These are phyloP conservation scores for Chrysina gloriosa DNA, from an alignment of 2,888 invertebrate species.

Conservation along the genomic window DNA sequence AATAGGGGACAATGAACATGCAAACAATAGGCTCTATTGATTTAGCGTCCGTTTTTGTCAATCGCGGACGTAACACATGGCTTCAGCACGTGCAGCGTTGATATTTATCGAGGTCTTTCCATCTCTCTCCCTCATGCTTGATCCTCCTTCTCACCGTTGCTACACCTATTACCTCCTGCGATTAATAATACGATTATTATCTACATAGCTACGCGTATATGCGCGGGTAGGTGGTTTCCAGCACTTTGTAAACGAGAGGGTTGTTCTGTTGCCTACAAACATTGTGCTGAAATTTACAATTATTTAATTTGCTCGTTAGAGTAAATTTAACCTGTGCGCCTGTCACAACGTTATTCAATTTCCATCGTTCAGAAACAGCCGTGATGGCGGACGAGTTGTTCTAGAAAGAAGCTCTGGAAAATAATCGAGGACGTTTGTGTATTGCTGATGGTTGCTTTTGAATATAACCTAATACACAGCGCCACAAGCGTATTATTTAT, in stretches of 20 bases:
- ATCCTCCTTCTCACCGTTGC: neutral
- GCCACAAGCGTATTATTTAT: no score
- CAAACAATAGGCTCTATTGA: slow-evolving; percentile 41
- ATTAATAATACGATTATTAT: slow-evolving; percentile 25
- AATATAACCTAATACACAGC: no score
- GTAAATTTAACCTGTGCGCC: slow-evolving; percentile 22
- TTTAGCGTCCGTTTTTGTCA: slow-evolving; percentile 43
- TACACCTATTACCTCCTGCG: slow-evolving; percentile 13
- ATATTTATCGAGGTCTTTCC: slow-evolving; percentile 8
- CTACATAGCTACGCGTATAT: neutral
- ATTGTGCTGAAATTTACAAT: slow-evolving; percentile 8
- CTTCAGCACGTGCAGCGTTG: slow-evolving; percentile 38
- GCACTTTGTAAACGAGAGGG: slow-evolving; percentile 1
- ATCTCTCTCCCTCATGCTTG: neutral
- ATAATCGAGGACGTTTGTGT: no score
- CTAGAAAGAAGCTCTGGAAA: no score
- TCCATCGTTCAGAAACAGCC: neutral
- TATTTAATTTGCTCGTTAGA: slow-evolving; percentile 27
- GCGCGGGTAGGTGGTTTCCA: neutral
- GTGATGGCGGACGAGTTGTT: neutral
- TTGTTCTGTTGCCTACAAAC: slow-evolving; percentile 3
- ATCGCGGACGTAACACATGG: slow-evolving; percentile 39
- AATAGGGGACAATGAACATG: slow-evolving; percentile 39
- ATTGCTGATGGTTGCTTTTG: no score
- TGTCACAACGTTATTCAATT: slow-evolving; percentile 22